Percentiles rank a stretch among this genome's conserved stretches.
These are phyloP conservation scores for Hyposoter dolosus DNA, from an alignment of 2,888 invertebrate species.

Conservation along the genomic window DNA sequence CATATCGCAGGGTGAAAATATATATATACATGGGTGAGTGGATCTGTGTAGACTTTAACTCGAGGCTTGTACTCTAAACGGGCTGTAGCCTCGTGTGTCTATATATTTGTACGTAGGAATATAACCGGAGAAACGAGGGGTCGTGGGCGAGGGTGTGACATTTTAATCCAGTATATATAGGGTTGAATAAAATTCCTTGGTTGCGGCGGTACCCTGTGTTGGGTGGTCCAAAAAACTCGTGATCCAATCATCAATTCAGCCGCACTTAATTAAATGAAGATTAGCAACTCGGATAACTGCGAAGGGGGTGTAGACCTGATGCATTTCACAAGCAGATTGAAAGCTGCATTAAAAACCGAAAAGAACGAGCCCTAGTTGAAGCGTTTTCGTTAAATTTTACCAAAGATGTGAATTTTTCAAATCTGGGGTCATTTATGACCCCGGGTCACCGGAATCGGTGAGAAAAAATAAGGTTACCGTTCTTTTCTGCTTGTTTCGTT, in stretches of 20 bases:
- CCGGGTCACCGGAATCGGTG: too few relatives aligned
- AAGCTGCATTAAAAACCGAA: too few relatives aligned
- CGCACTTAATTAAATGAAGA: slow-evolving; percentile 52
- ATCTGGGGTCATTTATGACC: too few relatives aligned
- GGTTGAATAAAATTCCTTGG: slow-evolving; percentile 22
- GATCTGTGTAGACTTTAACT: slow-evolving; percentile 23
- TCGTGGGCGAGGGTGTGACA: slow-evolving; percentile 76
- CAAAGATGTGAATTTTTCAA: too few relatives aligned
- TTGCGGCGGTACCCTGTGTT: neutral
- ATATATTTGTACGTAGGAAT: slow-evolving; percentile 76
- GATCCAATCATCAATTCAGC: slow-evolving; percentile 51
- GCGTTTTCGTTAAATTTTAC: too few relatives aligned
- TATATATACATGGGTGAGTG: too few relatives aligned
- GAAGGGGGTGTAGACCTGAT: too few relatives aligned
- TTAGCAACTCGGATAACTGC: slow-evolving; percentile 42
- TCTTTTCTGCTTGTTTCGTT: too few relatives aligned
- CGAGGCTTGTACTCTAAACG: neutral
- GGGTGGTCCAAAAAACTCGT: slow-evolving; percentile 24
- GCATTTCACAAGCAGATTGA: too few relatives aligned
- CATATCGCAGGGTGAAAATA: neutral
- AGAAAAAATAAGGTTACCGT: too few relatives aligned
- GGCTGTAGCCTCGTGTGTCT: too few relatives aligned
- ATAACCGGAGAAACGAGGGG: slow-evolving; percentile 54
- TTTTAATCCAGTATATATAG: slow-evolving; percentile 75
- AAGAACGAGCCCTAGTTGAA: too few relatives aligned